Evolutionary conservation across 1,140 invertebrate genomes (phyloP).

Genomic region (Pinna nobilis): DNA sequence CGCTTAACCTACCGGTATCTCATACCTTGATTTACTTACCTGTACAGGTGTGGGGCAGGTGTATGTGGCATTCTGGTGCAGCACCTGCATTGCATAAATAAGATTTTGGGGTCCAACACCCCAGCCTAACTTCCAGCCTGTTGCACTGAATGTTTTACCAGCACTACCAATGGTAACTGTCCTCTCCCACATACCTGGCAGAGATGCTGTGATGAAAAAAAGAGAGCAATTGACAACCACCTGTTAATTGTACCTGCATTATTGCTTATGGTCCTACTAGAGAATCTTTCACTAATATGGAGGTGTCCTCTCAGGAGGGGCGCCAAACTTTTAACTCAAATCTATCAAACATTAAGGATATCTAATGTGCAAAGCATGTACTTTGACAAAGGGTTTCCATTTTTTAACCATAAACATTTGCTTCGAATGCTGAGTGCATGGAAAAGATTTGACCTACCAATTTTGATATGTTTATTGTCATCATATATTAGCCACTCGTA

Average conservation of each 20-base stretch:
- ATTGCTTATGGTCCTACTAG: too few species aligned
- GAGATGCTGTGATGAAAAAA: constrained; percentile 78
- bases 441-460: constrained; percentile 74
- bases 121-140: constrained; percentile 93
- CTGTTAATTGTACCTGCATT: not conserved
- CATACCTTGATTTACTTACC: too few species aligned
- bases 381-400: too few species aligned
- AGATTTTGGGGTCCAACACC: constrained; percentile 80
- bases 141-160: constrained; percentile 98
- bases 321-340: too few species aligned
- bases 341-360: not conserved
- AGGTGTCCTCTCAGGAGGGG: too few species aligned
- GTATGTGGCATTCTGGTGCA: constrained; percentile 97
- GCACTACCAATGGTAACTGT: constrained; percentile 98
- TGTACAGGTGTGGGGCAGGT: constrained; percentile 89
- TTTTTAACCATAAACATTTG: too few species aligned
- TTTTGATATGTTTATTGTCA: constrained; percentile 90
- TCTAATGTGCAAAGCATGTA: not conserved
- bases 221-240: not conserved
- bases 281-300: too few species aligned
- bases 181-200: constrained; percentile 98
- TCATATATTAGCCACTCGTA: constrained; percentile 98
- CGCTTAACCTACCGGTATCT: too few species aligned
- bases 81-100: constrained; percentile 82
- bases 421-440: not conserved